Percentiles rank a stretch among this genome's conserved stretches.
phyloP scores from a whole-genome alignment of 1,140 invertebrate species.

The Aethina tumida region DNA sequence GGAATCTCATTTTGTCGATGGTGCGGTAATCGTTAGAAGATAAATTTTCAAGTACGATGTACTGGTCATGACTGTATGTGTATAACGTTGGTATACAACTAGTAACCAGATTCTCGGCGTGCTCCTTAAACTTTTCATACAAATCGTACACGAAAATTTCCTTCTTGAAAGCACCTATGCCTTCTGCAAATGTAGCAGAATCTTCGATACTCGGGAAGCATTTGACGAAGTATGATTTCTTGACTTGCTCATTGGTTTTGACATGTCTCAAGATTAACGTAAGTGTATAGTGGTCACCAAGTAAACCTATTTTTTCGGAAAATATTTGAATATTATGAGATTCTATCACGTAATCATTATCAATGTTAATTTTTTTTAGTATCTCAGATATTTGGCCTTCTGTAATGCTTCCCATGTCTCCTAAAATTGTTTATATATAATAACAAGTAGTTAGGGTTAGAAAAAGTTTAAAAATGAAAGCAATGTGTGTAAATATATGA shows the following conservation, averaged over 20 bases:
- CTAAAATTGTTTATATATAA: no score
- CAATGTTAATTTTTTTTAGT: no score
- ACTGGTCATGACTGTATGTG: no score
- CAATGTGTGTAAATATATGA: no score
- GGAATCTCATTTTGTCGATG: conserved; percentile 21
- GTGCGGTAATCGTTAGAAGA: conserved; percentile 1
- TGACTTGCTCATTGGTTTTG: conserved; percentile 5
- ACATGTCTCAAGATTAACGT: conserved; percentile 5
- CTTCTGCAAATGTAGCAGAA: conserved; percentile 15
- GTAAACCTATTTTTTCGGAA: conserved; percentile 12
- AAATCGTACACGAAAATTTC: conserved; percentile 22
- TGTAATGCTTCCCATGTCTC: no score
- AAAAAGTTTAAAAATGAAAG: no score
- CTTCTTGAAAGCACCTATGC: conserved; percentile 17
- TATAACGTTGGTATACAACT: not conserved
- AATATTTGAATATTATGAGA: conserved; percentile 3
- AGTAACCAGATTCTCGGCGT: not conserved
- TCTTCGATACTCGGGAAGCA: conserved; percentile 9
- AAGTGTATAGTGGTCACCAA: conserved; percentile 16
- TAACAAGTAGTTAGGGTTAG: no score
- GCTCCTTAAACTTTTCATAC: conserved; percentile 4
- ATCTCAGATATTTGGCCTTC: no score
- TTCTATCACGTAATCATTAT: no score
- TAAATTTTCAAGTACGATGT: no score
- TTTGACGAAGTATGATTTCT: conserved; percentile 13